These are phyloP conservation scores for Prinia subflava DNA, from an alignment of 2,113 vertebrate genomes.

Conservation along the genomic window DNA sequence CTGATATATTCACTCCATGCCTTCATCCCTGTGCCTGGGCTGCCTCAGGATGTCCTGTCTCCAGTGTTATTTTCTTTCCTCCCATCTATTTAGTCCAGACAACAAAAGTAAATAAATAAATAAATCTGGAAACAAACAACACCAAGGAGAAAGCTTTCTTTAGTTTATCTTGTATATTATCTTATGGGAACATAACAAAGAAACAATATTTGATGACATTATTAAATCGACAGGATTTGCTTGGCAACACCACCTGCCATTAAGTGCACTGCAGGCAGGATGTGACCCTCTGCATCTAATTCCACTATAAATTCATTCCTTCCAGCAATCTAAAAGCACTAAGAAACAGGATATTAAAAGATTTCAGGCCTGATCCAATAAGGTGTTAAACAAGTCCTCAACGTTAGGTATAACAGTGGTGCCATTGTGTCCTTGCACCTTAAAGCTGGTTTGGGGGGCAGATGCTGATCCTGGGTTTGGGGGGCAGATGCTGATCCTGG, in stretches of 20 bases:
- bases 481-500: neutral
- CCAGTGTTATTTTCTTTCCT: neutral
- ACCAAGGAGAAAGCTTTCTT: neutral
- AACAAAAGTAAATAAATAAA: neutral
- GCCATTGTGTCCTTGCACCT: neutral
- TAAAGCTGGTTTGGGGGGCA: neutral
- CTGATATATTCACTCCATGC: neutral
- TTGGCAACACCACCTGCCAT: neutral
- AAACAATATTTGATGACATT: constrained; percentile 9
- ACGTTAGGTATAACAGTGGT: neutral
- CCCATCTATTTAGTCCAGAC: neutral
- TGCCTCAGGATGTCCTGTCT: neutral
- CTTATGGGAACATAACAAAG: neutral
- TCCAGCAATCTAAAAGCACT: constrained; percentile 53
- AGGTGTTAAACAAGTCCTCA: neutral
- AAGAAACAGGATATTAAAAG: constrained; percentile 62
- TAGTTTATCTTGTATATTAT: neutral
- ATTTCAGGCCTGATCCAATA: constrained; percentile 27
- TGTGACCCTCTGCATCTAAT: constrained; percentile 9
- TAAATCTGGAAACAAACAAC: neutral
- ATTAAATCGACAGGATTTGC: neutral
- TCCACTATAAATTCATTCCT: constrained; percentile 40
- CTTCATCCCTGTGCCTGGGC: neutral
- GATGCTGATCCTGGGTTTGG: neutral
- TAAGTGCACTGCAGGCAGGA: neutral